phyloP scores from a whole-genome alignment of 92 coral and sea anemone genomes.

The Isaurus tuberculatus region DNA sequence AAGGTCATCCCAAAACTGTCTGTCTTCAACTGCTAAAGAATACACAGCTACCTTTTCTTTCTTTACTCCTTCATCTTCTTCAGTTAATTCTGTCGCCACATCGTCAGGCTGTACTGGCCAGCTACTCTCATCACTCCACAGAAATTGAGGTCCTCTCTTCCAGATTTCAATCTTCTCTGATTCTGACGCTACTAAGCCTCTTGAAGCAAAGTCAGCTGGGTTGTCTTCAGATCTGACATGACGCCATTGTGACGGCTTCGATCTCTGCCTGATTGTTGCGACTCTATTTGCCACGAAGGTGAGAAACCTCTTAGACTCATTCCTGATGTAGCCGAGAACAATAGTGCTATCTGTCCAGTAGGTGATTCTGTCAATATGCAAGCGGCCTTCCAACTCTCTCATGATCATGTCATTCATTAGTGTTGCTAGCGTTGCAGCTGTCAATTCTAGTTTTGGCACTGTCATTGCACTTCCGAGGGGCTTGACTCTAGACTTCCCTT shows the following conservation, averaged over 20 bases:
- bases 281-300: conserved; percentile 45
- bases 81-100: conserved; percentile 50
- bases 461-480: conserved; percentile 43
- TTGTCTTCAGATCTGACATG: conserved; percentile 55
- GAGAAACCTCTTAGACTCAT: conserved; percentile 39
- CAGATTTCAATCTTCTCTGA: conserved; percentile 59
- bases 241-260: conserved; percentile 50
- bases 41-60: conserved; percentile 56
- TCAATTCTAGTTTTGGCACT: conserved; percentile 44
- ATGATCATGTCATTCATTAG: background rate
- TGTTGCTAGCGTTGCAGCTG: conserved; percentile 39
- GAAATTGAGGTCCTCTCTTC: conserved; percentile 56
- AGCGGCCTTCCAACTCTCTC: background rate
- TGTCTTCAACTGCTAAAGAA: conserved; percentile 27
- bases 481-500: conserved; percentile 19
- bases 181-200: conserved; percentile 61
- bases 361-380: conserved; percentile 26
- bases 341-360: conserved; percentile 44
- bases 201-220: conserved; percentile 61
- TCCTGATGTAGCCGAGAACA: conserved; percentile 44
- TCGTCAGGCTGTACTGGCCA: conserved; percentile 63
- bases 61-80: conserved; percentile 63
- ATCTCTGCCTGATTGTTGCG: conserved; percentile 32
- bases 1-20: conserved; percentile 43
- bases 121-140: conserved; percentile 54